Evolutionary conservation across 2,888 invertebrate species (phyloP).

Genomic region (Pseudoips prasinana): DNA sequence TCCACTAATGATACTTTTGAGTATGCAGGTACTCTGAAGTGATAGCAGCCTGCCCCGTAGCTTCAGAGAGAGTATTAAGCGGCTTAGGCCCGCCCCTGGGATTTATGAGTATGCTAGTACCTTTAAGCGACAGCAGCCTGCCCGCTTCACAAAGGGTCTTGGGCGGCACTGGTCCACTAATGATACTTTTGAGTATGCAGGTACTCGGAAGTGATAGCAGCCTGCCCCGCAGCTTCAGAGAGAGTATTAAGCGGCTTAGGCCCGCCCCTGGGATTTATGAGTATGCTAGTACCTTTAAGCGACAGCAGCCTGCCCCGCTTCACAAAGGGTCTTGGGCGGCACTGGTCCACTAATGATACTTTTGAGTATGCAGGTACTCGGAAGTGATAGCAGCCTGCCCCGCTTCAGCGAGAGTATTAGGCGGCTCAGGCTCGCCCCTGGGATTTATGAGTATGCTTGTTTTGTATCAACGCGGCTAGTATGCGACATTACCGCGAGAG

Average conservation of each 20-base stretch:
- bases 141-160: too few relatives aligned
- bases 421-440: conserved; percentile 84
- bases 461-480: too few relatives aligned
- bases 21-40: too few relatives aligned
- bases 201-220: conserved; percentile 95
- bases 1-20: too few relatives aligned
- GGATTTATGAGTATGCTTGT: too few relatives aligned
- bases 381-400: conserved; percentile 98
- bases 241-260: conserved; percentile 95
- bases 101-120: too few relatives aligned
- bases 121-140: too few relatives aligned
- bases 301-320: too few relatives aligned
- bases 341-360: too few relatives aligned
- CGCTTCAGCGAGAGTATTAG: conserved; percentile 97
- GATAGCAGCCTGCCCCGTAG: conserved; percentile 98
- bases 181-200: conserved; percentile 86
- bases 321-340: too few relatives aligned
- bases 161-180: conserved; percentile 86
- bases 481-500: too few relatives aligned
- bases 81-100: conserved; percentile 80
- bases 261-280: conserved; percentile 32
- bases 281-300: conserved; percentile 93
- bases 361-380: too few relatives aligned
- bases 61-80: conserved; percentile 97
- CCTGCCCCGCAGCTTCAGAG: conserved; percentile 97